phyloP scores from a whole-genome alignment of 2,797 vertebrate genomes.

The Enoplosus armatus region DNA sequence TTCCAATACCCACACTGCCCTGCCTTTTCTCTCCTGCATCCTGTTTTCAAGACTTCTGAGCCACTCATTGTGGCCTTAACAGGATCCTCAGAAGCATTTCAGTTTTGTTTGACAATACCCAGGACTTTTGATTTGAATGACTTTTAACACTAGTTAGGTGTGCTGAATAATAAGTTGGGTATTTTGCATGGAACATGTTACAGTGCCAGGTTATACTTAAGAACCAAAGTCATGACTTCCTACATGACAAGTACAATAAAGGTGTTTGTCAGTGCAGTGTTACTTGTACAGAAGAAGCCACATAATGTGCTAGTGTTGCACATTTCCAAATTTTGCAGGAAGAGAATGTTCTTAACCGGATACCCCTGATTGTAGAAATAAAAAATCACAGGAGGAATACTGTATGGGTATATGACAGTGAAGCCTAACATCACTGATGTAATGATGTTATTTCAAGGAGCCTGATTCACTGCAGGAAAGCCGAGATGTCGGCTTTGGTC shows the following conservation, averaged over 20 bases:
- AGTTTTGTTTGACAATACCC: slow-evolving; percentile 58
- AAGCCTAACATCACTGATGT: slow-evolving; percentile 60
- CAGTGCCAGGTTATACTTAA: slow-evolving; percentile 8
- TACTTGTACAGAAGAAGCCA: slow-evolving; percentile 1
- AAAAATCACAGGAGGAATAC: slow-evolving; percentile 36
- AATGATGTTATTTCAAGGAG: slow-evolving; percentile 68
- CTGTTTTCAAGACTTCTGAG: slow-evolving; percentile 80
- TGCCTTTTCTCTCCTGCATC: slow-evolving; percentile 79
- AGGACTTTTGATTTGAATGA: slow-evolving; percentile 45
- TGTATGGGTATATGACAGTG: slow-evolving; percentile 37
- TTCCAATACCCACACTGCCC: slow-evolving; percentile 71
- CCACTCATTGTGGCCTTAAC: slow-evolving; percentile 72
- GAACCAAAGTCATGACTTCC: slow-evolving; percentile 3
- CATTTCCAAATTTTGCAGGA: slow-evolving; percentile 3
- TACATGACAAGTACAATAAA: not conserved
- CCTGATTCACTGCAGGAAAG: slow-evolving; percentile 62
- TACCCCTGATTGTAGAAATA: slow-evolving; percentile 23
- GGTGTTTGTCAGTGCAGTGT: slow-evolving; percentile 1
- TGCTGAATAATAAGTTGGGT: slow-evolving; percentile 14
- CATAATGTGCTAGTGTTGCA: slow-evolving; percentile 1
- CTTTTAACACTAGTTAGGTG: slow-evolving; percentile 31
- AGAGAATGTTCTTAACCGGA: slow-evolving; percentile 8
- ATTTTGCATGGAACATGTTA: slow-evolving; percentile 7
- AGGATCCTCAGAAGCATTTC: slow-evolving; percentile 69
- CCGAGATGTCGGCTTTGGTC: slow-evolving; percentile 43